Conservation (phyloP, 2,888 invertebrate species). For the Agrotis exclamationis region DNA sequence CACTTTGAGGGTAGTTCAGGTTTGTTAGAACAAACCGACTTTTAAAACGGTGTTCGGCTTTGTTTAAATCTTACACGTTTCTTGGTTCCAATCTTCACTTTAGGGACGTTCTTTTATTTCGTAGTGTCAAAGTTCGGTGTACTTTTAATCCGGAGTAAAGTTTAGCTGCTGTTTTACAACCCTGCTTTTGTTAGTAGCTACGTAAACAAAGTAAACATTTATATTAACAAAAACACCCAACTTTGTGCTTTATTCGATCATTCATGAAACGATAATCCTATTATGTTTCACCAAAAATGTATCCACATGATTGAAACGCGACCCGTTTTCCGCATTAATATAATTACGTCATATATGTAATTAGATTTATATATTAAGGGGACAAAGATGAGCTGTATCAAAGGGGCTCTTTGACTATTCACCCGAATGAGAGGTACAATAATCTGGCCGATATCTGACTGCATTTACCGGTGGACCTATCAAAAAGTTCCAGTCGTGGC, state of each 20-base stretch:
- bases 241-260: constrained; percentile 37
- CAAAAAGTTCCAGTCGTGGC: constrained; percentile 79
- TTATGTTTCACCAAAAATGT: constrained; percentile 52
- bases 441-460: constrained; percentile 74
- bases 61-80: constrained; percentile 64
- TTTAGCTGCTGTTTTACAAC: not conserved
- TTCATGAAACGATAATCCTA: constrained; percentile 53
- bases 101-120: constrained; percentile 40
- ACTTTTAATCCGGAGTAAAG: constrained; percentile 39
- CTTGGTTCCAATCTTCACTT: constrained; percentile 50
- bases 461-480: constrained; percentile 70
- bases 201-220: constrained; percentile 21
- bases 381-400: constrained; percentile 70
- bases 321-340: constrained; percentile 62
- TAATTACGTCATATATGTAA: constrained; percentile 68
- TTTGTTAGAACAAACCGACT: constrained; percentile 71
- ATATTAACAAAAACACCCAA: constrained; percentile 10
- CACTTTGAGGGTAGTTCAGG: constrained; percentile 75
- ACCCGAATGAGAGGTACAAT: constrained; percentile 73
- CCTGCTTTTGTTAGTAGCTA: not conserved
- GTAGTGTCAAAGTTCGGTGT: constrained; percentile 20
- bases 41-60: constrained; percentile 65
- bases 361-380: constrained; percentile 66
- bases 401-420: constrained; percentile 83
- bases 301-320: constrained; percentile 56